Base-by-base conservation (phyloP, 2,113 vertebrate genomes). In the Zapornia atra region DNA sequence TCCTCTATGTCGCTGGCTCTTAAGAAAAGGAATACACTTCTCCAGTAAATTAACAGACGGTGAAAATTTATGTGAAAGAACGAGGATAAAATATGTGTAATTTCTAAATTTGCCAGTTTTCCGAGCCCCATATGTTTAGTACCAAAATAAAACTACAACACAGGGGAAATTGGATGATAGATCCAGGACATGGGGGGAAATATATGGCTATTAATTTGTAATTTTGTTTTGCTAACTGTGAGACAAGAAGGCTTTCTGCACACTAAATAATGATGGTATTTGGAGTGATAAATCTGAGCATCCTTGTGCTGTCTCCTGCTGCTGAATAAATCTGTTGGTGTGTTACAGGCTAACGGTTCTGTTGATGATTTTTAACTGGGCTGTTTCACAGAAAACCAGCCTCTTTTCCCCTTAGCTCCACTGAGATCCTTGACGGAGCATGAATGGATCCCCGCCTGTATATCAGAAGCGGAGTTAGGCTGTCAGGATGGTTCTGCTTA, bases 201-300 rank as follows among this genome's bases (percentile, higher is more conserved):
- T 94, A 94, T 86, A 96, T 90, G 82, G 94, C 92, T 88, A 96
- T 95, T 98, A 93, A 94, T 96, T 95, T 90, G 95, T 93, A 94
- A 95, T 95, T 94, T 93, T 97, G 65, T 96, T 97, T 97, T 97
- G 82, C 96, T 96, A 94, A 95, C 81, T 95, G 78, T 95, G 95
- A 98, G 94, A 95, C 91, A 78, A 61, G 68, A 63, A 78, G 80
- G 92, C 75, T 91, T 95, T 93, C 69, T 22, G 31, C 75, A 50
- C 92, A 73, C 87, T 94, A 92, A 95, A 92, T 97, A 96, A 97
- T 91, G 88, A 96, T 8, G 59, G 80, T 91, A 68, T 93, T 96
- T 96, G 88, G 76, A 89, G 90, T 78, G 15, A 97, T 97, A 97
- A 95, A 93, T 97, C 94, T 94, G 80, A 60, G 10, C 90, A 92